Base-by-base conservation (phyloP, 1,140 invertebrate genomes). In the Brachionus sp. region DNA sequence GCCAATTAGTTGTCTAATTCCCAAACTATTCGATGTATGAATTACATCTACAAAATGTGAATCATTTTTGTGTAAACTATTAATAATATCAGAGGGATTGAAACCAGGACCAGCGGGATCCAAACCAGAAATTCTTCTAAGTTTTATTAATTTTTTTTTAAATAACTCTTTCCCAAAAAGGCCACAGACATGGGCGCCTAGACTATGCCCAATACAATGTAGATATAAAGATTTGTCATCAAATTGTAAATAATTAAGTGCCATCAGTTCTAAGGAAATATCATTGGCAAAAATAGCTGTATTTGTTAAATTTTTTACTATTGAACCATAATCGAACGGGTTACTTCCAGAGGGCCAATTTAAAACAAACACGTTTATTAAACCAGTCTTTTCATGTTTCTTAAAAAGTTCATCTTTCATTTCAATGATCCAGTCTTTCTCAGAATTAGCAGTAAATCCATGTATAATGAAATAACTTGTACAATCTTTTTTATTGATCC, bases 1-100 rank as follows among this genome's bases (percentile, higher is more conserved):
- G 13, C 93, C 93, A 9, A 93, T 86, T 0, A 91, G 85, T 16
- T 35, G 5, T n/a, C n/a, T 23, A 16, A 3, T 46, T 16, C 75
- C 75, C 10, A 77, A 16, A 29, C 4, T 19, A 16, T 23, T 46
- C 4, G 75, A 44, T 23, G 75, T 29, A 39, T 44, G 35, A 44
- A 77, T 44, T 2, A 46, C 29, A 46, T 77, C 75, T 2, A 77
- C 75, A 44, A 77, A 77, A n/a, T 16, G 12, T 44, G 75, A 33
- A 77, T 77, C 75, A 77, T 16, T 29, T 44, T 13, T 29, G 1
- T 13, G n/a, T 46, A 77, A 29, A 23, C 75, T 23, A 77, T 46
- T 37, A 3, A 4, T 77, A 23, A 16, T 6, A n/a, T n/a, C 12
- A n/a, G 13, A 29, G n/a, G 3, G 3, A 16, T 77, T 46, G 3